Base-by-base conservation (phyloP, 2,888 invertebrate genomes). In the Galeruca laticollis region DNA sequence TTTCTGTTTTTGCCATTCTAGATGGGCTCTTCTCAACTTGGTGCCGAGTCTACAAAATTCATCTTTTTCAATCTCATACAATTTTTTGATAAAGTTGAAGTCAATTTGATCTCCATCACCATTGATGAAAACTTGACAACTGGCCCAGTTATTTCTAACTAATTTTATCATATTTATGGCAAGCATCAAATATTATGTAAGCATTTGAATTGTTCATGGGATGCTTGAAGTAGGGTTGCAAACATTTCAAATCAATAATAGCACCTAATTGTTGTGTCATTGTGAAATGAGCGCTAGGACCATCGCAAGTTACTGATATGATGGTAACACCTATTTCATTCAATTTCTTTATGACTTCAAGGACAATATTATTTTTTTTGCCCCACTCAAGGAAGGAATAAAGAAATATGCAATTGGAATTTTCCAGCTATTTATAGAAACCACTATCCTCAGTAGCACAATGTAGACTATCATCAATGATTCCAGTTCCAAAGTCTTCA, bases 321-420 rank as follows among this genome's bases (percentile, higher is more conserved):
- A n/a, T n/a, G n/a, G n/a, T n/a, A n/a, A n/a, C n/a, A n/a, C n/a
- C n/a, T n/a, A n/a, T n/a, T n/a, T n/a, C n/a, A n/a, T n/a, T n/a
- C n/a, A n/a, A n/a, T n/a, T n/a, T n/a, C n/a, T n/a, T n/a, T n/a
- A n/a, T n/a, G n/a, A n/a, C n/a, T n/a, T n/a, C n/a, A n/a, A n/a
- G n/a, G n/a, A n/a, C n/a, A n/a, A n/a, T n/a, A n/a, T n/a, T n/a
- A n/a, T n/a, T n/a, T n/a, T n/a, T n/a, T n/a, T n/a, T n/a, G n/a
- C n/a, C n/a, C n/a, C n/a, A n/a, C n/a, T n/a, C n/a, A n/a, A n/a
- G n/a, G n/a, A n/a, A n/a, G n/a, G n/a, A n/a, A n/a, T n/a, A n/a
- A n/a, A n/a, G 70, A 74, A 78, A 71, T 79, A 79, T 15, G 73
- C 76, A 37, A 79, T 67, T 13, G 77, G 78, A 26, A 79, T 57